Evolutionary conservation across 2,888 invertebrate genomes (phyloP).

Genomic region (Stenurella melanura): DNA sequence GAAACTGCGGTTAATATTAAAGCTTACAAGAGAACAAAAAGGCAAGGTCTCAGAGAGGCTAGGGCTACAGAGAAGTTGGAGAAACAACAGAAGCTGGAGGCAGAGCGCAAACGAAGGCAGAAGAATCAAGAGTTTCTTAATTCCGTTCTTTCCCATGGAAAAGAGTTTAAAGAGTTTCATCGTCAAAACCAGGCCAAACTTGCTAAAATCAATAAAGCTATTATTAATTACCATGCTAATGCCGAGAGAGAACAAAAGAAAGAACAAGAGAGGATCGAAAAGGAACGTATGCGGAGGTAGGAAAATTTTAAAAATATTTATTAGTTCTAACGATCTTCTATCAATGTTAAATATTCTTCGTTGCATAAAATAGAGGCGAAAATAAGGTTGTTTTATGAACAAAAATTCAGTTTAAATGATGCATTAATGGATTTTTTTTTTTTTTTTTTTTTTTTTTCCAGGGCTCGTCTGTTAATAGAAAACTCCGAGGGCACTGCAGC

Average conservation of each 20-base stretch:
- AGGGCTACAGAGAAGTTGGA: conserved; percentile 98
- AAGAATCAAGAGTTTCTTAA: conserved; percentile 99
- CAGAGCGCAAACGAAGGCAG: conserved; percentile 96
- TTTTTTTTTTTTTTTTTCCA: too few species aligned
- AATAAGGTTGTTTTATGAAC: too few species aligned
- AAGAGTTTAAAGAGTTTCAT: conserved; percentile 98
- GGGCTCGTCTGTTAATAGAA: too few species aligned
- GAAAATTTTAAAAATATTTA: background rate
- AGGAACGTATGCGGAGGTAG: conserved; percentile 95
- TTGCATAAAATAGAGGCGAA: too few species aligned
- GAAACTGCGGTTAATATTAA: conserved; percentile 96
- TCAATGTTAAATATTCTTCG: conserved; percentile 1
- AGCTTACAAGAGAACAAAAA: conserved; percentile 97
- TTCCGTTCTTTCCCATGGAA: conserved; percentile 96
- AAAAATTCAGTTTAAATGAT: too few species aligned
- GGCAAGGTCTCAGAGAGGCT: conserved; percentile 93
- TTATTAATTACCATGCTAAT: conserved; percentile 98
- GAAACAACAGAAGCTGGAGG: conserved; percentile 98
- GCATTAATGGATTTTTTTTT: too few species aligned
- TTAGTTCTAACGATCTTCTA: background rate
- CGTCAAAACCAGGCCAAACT: conserved; percentile 90
- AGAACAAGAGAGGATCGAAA: conserved; percentile 98
- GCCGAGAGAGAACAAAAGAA: conserved; percentile 99
- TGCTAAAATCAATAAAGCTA: conserved; percentile 94
- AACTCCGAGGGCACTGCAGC: too few species aligned